A percentile compares a stretch with the other conserved stretches of the same genome.
phyloP scores from a whole-genome alignment of 2,888 invertebrate genomes.

The Schizotus pectinicornis region DNA sequence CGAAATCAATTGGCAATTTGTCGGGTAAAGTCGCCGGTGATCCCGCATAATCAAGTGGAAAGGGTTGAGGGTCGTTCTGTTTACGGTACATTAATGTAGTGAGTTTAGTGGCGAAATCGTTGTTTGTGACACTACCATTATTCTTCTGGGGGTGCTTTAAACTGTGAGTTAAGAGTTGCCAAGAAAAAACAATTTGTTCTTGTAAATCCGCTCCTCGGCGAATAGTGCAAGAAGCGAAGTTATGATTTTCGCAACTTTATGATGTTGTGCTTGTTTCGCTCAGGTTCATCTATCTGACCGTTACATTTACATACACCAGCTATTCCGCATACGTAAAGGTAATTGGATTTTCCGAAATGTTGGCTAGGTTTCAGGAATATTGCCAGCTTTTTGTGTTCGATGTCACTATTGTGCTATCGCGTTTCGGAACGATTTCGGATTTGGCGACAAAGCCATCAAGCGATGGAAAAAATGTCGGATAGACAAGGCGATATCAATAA shows the following conservation, averaged over 20 bases:
- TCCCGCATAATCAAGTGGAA: slow-evolving; percentile 33
- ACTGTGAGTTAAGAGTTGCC: slow-evolving; percentile 15
- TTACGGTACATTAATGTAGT: slow-evolving; percentile 34
- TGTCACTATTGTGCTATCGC: too few species aligned
- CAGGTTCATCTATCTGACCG: slow-evolving; percentile 6
- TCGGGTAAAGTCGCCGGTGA: slow-evolving; percentile 34
- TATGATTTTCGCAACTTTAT: slow-evolving; percentile 25
- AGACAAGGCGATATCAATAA: slow-evolving; percentile 1
- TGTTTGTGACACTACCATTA: slow-evolving; percentile 18
- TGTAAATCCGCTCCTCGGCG: neutral
- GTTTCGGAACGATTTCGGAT: too few species aligned
- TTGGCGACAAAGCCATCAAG: too few species aligned
- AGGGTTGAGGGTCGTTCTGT: slow-evolving; percentile 29
- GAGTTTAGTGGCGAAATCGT: slow-evolving; percentile 21
- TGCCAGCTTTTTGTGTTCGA: neutral
- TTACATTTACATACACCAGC: slow-evolving; percentile 16
- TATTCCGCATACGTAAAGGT: slow-evolving; percentile 13
- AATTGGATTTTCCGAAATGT: slow-evolving; percentile 11
- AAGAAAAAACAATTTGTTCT: slow-evolving; percentile 2
- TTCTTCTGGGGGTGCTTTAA: slow-evolving; percentile 11
- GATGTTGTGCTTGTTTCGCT: slow-evolving; percentile 25
- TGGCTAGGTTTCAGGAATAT: neutral
- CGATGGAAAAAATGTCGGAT: too few species aligned
- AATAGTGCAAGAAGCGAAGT: neutral
- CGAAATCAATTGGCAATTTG: slow-evolving; percentile 42